Evolutionary conservation across 2,797 vertebrate species (phyloP).

Genomic region (Spizella passerina): DNA sequence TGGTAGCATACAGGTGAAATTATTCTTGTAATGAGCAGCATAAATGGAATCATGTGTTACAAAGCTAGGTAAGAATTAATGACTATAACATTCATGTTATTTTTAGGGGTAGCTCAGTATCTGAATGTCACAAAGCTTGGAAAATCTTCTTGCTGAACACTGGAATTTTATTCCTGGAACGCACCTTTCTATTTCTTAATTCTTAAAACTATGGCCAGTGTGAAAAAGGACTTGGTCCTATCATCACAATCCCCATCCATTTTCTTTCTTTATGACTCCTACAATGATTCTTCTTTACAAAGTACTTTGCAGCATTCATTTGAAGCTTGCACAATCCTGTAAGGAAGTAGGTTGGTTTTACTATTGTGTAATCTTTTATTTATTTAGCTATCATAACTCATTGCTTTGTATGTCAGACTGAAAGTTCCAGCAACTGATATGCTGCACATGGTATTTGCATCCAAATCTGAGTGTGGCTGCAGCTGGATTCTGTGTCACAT

Average conservation of each 20-base stretch:
- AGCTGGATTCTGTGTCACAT: constrained; percentile 7
- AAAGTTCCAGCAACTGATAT: background rate
- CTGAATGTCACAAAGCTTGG: background rate
- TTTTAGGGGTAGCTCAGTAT: background rate
- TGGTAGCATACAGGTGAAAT: background rate
- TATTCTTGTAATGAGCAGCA: background rate
- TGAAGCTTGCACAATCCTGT: background rate
- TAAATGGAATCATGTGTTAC: background rate
- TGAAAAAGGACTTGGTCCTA: background rate
- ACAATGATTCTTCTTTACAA: background rate
- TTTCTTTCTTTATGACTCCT: background rate
- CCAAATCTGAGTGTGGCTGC: background rate
- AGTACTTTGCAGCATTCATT: background rate
- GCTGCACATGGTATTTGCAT: background rate
- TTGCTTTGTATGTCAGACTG: constrained; percentile 5
- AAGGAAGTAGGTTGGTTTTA: background rate
- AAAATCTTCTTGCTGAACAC: background rate
- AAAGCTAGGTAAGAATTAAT: background rate
- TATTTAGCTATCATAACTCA: background rate
- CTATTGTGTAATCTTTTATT: background rate
- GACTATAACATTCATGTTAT: background rate
- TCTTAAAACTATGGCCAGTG: background rate
- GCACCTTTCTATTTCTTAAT: background rate
- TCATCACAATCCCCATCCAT: background rate
- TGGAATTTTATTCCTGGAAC: background rate